phyloP scores from a whole-genome alignment of 2,888 invertebrate genomes.

The Cinara cedri region DNA sequence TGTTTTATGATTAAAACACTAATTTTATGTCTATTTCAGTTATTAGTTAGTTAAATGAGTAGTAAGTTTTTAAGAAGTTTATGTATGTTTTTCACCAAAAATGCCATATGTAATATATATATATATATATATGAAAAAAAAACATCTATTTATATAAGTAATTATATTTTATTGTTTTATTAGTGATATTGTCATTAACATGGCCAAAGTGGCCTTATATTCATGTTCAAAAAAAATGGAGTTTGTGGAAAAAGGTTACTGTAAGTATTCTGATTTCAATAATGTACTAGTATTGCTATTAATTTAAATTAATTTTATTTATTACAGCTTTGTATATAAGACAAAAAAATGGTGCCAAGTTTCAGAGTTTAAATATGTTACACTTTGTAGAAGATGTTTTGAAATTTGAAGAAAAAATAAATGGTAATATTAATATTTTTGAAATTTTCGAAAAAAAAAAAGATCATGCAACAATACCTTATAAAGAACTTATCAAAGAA shows the following conservation, averaged over 20 bases:
- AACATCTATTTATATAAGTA: too few relatives aligned
- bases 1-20: too few relatives aligned
- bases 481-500: background rate
- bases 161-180: constrained; percentile 1
- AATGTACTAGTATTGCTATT: too few relatives aligned
- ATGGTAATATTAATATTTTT: background rate
- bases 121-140: too few relatives aligned
- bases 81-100: too few relatives aligned
- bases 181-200: background rate
- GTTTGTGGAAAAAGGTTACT: background rate
- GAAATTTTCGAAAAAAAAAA: background rate
- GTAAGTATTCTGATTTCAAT: constrained; percentile 16
- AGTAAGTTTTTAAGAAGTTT: too few relatives aligned
- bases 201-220: background rate
- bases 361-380: too few relatives aligned
- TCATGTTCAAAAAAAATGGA: background rate
- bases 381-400: background rate
- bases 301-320: background rate
- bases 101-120: too few relatives aligned
- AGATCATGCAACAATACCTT: background rate
- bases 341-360: background rate
- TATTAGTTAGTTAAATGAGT: too few relatives aligned
- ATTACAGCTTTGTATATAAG: background rate
- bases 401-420: background rate
- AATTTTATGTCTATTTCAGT: too few relatives aligned